Percentiles rank a stretch among this genome's conserved stretches.
Evolutionary conservation across 1,140 invertebrate genomes (phyloP).

Genomic region (Diorhabda carinulata): DNA sequence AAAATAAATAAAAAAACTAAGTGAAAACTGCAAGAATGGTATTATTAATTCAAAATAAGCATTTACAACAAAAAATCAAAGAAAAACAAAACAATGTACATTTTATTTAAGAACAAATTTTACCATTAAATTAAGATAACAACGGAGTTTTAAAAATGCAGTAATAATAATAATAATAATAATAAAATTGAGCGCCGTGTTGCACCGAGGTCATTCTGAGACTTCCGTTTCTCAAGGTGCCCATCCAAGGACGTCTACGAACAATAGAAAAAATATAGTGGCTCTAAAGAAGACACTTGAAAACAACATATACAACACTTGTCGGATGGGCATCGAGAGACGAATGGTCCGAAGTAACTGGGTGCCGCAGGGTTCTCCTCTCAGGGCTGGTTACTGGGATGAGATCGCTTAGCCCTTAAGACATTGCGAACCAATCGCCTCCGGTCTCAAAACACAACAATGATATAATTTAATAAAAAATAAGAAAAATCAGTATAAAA

Average conservation of each 20-base stretch:
- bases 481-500: constrained; percentile 28
- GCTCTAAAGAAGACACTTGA: constrained; percentile 39
- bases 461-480: constrained; percentile 37
- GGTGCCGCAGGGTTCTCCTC: constrained; percentile 23
- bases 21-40: constrained; percentile 63
- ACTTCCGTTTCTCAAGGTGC: constrained; percentile 22
- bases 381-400: constrained; percentile 33
- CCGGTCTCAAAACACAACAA: constrained; percentile 33
- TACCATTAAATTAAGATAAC: constrained; percentile 61
- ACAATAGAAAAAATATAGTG: constrained; percentile 47
- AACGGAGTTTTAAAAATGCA: constrained; percentile 50
- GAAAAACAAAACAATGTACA: constrained; percentile 65
- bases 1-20: constrained; percentile 55
- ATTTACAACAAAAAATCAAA: constrained; percentile 66
- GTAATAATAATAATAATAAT: constrained; percentile 14
- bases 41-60: constrained; percentile 64
- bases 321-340: constrained; percentile 35
- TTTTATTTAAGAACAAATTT: constrained; percentile 66
- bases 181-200: constrained; percentile 16
- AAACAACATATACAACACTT: constrained; percentile 43
- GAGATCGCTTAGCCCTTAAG: constrained; percentile 43
- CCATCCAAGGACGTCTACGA: constrained; percentile 39
- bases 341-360: constrained; percentile 10
- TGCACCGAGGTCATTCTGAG: constrained; percentile 13
- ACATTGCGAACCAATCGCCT: constrained; percentile 33